Evolutionary conservation across 64 coral and sea anemone species (phyloP).

Genomic region (Montipora foliosa): DNA sequence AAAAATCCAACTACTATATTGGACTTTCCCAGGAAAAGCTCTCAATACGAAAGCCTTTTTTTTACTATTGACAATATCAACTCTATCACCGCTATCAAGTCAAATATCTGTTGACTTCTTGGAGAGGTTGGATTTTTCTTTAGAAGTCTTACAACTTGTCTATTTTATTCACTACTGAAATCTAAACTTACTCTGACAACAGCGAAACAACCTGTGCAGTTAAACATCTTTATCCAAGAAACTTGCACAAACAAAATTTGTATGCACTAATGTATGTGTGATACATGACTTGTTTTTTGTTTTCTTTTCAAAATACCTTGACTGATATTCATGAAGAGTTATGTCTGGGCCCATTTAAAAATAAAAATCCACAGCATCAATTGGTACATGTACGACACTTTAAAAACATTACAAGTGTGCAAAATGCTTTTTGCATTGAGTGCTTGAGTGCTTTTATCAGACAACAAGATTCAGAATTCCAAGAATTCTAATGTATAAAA

Average conservation of each 20-base stretch:
- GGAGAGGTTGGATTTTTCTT: background rate
- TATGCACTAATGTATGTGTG: background rate
- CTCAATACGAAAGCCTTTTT: background rate
- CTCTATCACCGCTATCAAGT: too few relatives aligned
- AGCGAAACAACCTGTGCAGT: too few relatives aligned
- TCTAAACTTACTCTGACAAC: background rate
- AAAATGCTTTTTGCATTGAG: too few relatives aligned
- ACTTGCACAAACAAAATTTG: background rate
- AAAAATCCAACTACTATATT: too few relatives aligned
- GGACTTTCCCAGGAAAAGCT: background rate
- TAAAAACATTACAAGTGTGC: background rate
- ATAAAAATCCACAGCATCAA: background rate
- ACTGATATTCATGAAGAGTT: constrained; percentile 4
- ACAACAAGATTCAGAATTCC: background rate
- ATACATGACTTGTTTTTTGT: background rate
- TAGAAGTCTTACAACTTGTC: background rate
- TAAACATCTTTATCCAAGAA: background rate
- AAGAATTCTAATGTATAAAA: background rate
- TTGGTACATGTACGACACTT: background rate
- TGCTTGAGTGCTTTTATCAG: background rate
- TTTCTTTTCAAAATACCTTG: constrained; percentile 13
- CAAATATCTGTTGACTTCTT: background rate
- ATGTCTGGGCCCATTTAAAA: background rate
- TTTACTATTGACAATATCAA: too few relatives aligned
- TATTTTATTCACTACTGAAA: background rate